Percentiles rank a stretch among this genome's conserved stretches.
phyloP scores from a whole-genome alignment of 2,113 vertebrate species.

The Cynoglossus semilaevis region DNA sequence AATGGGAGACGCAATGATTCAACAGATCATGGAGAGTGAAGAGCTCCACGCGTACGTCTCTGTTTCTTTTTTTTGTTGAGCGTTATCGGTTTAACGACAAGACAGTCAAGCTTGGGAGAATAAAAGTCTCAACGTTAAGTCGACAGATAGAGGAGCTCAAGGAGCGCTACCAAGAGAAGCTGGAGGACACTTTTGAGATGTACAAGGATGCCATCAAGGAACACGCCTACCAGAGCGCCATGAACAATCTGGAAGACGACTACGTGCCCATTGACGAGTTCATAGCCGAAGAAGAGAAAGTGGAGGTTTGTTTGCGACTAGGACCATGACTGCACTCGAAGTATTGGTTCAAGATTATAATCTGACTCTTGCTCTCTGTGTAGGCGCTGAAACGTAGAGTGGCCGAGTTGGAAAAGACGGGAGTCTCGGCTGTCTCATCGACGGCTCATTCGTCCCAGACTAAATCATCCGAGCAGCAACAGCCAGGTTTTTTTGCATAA shows the following conservation, averaged over 20 bases:
- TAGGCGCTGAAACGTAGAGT: constrained; percentile 67
- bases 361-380: not conserved
- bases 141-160: constrained; percentile 83
- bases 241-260: constrained; percentile 82
- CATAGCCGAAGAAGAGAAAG: constrained; percentile 81
- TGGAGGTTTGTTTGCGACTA: constrained; percentile 72
- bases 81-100: not conserved
- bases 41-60: constrained; percentile 75
- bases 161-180: constrained; percentile 84
- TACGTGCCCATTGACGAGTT: constrained; percentile 85
- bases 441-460: constrained; percentile 52
- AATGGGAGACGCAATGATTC: constrained; percentile 88
- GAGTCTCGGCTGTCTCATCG: not conserved
- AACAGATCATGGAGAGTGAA: constrained; percentile 82
- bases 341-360: not conserved
- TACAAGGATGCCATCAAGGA: constrained; percentile 90
- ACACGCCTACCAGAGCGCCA: constrained; percentile 83
- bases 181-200: constrained; percentile 88
- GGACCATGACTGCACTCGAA: not conserved
- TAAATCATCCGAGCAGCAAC: not conserved
- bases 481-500: too few relatives aligned
- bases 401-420: constrained; percentile 51
- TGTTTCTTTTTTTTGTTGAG: not conserved
- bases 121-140: constrained; percentile 53
- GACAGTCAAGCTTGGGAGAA: not conserved